phyloP scores from a whole-genome alignment of 2,113 vertebrate genomes.

The Oncorhynchus gorbuscha region DNA sequence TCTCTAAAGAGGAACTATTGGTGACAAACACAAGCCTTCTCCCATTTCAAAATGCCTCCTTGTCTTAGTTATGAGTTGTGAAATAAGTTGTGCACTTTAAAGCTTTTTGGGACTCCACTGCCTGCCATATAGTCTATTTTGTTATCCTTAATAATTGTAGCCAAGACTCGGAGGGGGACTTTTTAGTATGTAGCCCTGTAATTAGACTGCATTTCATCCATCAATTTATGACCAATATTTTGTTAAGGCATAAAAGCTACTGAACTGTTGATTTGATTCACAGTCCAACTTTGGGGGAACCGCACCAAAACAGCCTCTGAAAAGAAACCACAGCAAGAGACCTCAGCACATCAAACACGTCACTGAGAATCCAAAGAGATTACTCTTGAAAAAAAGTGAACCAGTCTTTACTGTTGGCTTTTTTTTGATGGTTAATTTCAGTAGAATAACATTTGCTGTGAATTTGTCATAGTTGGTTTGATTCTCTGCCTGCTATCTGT shows the following conservation, averaged over 20 bases:
- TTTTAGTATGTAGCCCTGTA: conserved; percentile 55
- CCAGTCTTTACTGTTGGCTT: conserved; percentile 59
- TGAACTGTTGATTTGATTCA: conserved; percentile 63
- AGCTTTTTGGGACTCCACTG: conserved; percentile 24
- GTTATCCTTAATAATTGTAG: conserved; percentile 65
- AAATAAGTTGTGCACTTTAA: conserved; percentile 42
- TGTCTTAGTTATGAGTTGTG: conserved; percentile 12
- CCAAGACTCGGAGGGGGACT: conserved; percentile 49
- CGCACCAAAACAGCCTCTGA: conserved; percentile 66
- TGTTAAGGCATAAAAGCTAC: conserved; percentile 60
- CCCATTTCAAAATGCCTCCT: conserved; percentile 23
- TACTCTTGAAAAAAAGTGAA: conserved; percentile 62
- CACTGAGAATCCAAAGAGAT: conserved; percentile 51
- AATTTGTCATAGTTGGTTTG: conserved; percentile 64
- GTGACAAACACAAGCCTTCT: conserved; percentile 36
- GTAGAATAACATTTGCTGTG: conserved; percentile 65
- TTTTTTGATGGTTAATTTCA: conserved; percentile 57
- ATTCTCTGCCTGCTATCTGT: conserved; percentile 43
- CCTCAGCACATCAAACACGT: conserved; percentile 64
- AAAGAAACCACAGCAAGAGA: conserved; percentile 57
- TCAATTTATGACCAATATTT: conserved; percentile 67
- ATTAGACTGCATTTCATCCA: conserved; percentile 64
- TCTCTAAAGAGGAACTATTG: conserved; percentile 46
- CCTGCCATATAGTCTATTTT: conserved; percentile 37
- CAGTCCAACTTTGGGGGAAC: conserved; percentile 58